phyloP scores from a whole-genome alignment of 37 sponge, comb jelly and placozoan genomes.

The Theonella swinhoei region DNA sequence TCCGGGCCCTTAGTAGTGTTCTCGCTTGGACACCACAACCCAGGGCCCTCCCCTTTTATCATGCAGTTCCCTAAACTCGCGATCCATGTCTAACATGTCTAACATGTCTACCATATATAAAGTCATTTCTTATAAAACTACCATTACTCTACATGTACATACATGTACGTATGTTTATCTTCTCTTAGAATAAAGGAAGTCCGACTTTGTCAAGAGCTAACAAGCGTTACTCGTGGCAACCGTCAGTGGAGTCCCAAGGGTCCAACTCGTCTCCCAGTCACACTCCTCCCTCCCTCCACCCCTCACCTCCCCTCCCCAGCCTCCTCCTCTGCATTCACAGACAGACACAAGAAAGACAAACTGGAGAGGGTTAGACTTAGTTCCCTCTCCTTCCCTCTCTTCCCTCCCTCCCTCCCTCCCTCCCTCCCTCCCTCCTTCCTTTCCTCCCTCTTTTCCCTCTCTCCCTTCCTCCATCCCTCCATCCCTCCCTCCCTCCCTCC shows the following conservation, averaged over 20 bases:
- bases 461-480: no score
- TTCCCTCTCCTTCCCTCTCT: not conserved
- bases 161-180: not conserved
- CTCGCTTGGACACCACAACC: no score
- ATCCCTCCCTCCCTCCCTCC: no score
- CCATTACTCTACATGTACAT: not conserved
- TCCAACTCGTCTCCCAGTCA: not conserved
- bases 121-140: not conserved
- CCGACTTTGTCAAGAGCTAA: not conserved
- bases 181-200: not conserved
- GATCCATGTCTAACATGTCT: no score
- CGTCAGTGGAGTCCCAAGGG: not conserved
- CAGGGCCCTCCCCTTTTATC: no score
- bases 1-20: no score
- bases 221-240: constrained; percentile 11
- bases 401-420: not conserved
- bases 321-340: not conserved
- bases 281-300: constrained; percentile 7
- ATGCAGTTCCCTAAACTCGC: no score
- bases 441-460: not conserved
- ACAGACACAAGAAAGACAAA: not conserved
- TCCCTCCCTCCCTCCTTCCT: not conserved
- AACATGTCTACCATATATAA: no score
- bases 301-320: not conserved
- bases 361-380: constrained; percentile 1